Conservation (phyloP, 2,888 invertebrate genomes). For the Phrixothrix hirtus region DNA sequence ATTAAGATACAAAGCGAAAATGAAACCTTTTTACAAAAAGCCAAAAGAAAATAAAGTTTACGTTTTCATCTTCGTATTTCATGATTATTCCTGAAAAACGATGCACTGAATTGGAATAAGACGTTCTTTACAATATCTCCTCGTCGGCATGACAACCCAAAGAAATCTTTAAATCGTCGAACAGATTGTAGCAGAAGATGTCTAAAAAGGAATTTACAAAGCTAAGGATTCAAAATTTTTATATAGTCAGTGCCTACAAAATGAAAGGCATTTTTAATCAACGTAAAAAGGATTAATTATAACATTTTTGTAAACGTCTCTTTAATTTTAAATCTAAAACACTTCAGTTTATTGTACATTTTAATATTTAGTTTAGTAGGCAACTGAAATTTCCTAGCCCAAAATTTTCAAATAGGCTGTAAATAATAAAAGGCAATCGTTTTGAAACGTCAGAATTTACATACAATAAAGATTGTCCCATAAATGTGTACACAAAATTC, state of each 20-base stretch:
- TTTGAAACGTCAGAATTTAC: too few relatives aligned
- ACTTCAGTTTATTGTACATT: too few relatives aligned
- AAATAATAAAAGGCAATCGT: too few relatives aligned
- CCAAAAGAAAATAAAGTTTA: conserved; percentile 37
- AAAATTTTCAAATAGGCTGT: too few relatives aligned
- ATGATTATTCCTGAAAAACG: conserved; percentile 44
- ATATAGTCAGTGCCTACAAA: not conserved
- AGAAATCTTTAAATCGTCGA: conserved; percentile 28
- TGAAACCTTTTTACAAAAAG: conserved; percentile 30
- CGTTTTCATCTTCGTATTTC: conserved; percentile 42
- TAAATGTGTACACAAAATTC: too few relatives aligned
- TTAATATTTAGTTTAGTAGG: too few relatives aligned
- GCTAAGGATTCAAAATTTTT: conserved; percentile 4
- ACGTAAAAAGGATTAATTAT: not conserved
- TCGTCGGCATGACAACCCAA: conserved; percentile 48
- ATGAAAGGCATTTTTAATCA: not conserved
- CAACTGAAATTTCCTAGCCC: too few relatives aligned
- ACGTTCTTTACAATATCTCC: conserved; percentile 42
- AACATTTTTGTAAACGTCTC: too few relatives aligned
- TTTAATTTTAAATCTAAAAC: too few relatives aligned
- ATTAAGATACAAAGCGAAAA: too few relatives aligned
- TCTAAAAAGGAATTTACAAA: conserved; percentile 12
- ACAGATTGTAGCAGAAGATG: conserved; percentile 12
- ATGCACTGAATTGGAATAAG: conserved; percentile 42
- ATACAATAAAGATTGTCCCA: too few relatives aligned